Base-by-base conservation (phyloP, 1,140 invertebrate genomes). In the Cotesia vestalis region DNA sequence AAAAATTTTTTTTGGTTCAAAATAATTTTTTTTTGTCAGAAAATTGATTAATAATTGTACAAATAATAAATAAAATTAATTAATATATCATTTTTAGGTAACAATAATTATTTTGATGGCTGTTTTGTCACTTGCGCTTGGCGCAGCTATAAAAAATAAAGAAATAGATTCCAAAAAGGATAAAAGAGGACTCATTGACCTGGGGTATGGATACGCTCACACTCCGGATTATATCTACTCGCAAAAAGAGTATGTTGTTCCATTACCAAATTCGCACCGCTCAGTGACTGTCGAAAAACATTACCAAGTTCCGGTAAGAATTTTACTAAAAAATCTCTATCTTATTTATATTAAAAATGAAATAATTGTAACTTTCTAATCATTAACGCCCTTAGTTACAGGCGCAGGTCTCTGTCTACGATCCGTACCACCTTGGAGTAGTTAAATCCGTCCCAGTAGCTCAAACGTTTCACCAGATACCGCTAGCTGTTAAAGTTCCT, bases 211-310 rank as follows among this genome's bases (percentile, higher is more conserved):
- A 64, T 79, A 71, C 68, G 75, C 34, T 14, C 51, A 46, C 76
- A 69, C 66, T 73, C 72, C 67, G 76, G 77, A 52, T 68, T 46
- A 46, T 46, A 6, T 11, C 2, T 46, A 46, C 40, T 46, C 40
- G 4, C 40, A 11, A 46, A 82, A 82, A 57, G 83, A 85, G 78
- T 81, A 85, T 2, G 71, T 82, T 53, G 84, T 85, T 9, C 80
- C 83, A 1, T 79, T 83, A n/a, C 27, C 27, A 1, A 27, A 1
- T 27, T 73, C 84, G 0, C 84, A 85, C 60, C 83, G 81, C 6
- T 76, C 82, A 20, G 79, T 83, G 4, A 75, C 83, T 3, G 73
- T 86, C 57, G 84, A 86, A 73, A 86, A 78, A 75, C 84, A 81
- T 11, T 74, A 85, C 17, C 80, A 84, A 9, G 78, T 82, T 14